Evolutionary conservation across 2,797 vertebrate genomes (phyloP).

Genomic region (Tadarida brasiliensis): DNA sequence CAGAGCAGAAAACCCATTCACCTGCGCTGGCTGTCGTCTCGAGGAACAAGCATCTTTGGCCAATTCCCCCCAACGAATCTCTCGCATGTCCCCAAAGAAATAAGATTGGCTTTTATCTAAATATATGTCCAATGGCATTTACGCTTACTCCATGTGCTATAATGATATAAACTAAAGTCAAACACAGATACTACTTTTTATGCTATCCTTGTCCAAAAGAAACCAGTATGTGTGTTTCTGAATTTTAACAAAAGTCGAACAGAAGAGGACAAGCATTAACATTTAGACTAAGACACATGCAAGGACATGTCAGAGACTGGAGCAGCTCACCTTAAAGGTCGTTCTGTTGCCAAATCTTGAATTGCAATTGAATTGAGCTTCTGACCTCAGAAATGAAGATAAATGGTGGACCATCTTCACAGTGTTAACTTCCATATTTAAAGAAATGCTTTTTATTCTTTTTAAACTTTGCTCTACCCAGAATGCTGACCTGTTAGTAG

Average conservation of each 20-base stretch:
- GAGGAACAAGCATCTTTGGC: constrained; percentile 10
- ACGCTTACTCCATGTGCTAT: not conserved
- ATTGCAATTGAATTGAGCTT: constrained; percentile 51
- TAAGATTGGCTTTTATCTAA: constrained; percentile 48
- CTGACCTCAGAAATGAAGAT: constrained; percentile 68
- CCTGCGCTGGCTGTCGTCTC: constrained; percentile 9
- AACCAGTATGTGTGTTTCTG: not conserved
- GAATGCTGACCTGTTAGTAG: not conserved
- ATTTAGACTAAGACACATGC: not conserved
- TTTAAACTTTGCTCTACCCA: not conserved
- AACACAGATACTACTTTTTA: not conserved
- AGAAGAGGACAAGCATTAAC: constrained; percentile 10
- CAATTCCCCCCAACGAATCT: constrained; percentile 57
- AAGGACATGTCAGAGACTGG: not conserved
- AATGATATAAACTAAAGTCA: not conserved
- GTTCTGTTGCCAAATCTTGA: not conserved
- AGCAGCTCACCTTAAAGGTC: not conserved
- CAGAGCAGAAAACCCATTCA: constrained; percentile 57
- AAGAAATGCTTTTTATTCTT: constrained; percentile 42
- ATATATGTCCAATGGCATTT: constrained; percentile 34
- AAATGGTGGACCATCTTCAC: not conserved
- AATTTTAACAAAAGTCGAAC: not conserved
- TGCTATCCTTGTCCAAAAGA: not conserved
- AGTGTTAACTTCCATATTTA: not conserved
- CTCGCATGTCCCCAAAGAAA: constrained; percentile 59